Conservation (phyloP, 1,140 invertebrate genomes). For the Plectrocnemia conspersa region DNA sequence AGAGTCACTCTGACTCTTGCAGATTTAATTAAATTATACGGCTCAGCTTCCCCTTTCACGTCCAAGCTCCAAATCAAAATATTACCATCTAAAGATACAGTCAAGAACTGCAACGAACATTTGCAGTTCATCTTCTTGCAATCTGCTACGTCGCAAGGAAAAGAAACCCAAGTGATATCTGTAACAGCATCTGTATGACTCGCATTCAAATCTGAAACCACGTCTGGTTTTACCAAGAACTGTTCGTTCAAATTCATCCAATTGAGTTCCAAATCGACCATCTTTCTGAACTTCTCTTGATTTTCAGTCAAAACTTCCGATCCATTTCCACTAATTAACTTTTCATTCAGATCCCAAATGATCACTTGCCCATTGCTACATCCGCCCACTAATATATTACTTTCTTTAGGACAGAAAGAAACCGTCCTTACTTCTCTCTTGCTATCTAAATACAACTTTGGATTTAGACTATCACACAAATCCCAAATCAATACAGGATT, state of each 20-base stretch:
- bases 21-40: no score
- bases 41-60: slow-evolving; percentile 17
- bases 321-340: slow-evolving; percentile 59
- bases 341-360: slow-evolving; percentile 68
- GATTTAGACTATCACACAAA: slow-evolving; percentile 61
- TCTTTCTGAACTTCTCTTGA: slow-evolving; percentile 58
- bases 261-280: slow-evolving; percentile 55
- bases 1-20: slow-evolving; percentile 39
- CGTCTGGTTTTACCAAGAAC: slow-evolving; percentile 55
- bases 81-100: slow-evolving; percentile 60
- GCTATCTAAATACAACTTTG: slow-evolving; percentile 64
- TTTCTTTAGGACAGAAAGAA: slow-evolving; percentile 63
- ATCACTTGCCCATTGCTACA: slow-evolving; percentile 66
- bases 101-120: slow-evolving; percentile 58
- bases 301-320: slow-evolving; percentile 57
- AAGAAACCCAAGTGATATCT: slow-evolving; percentile 61
- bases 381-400: slow-evolving; percentile 66
- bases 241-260: slow-evolving; percentile 62
- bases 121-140: slow-evolving; percentile 54
- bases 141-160: slow-evolving; percentile 54
- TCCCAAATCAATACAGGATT: slow-evolving; percentile 70
- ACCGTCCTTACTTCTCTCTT: slow-evolving; percentile 59
- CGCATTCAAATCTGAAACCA: slow-evolving; percentile 54
- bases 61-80: slow-evolving; percentile 67
- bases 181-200: slow-evolving; percentile 62